Evolutionary conservation across 1,140 invertebrate genomes (phyloP).

Genomic region (Brachionus rubens): DNA sequence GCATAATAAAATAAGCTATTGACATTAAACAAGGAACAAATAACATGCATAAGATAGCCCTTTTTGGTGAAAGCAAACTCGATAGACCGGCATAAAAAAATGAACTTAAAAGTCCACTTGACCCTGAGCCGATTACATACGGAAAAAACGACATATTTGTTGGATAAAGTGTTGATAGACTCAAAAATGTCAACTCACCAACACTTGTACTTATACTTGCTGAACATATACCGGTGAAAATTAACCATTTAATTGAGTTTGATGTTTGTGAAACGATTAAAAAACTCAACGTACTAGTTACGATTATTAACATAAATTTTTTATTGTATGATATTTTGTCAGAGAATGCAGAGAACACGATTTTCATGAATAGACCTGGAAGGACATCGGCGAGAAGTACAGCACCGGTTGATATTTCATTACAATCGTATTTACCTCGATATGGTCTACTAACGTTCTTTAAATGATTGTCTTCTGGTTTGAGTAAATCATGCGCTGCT

Average conservation of each 20-base stretch:
- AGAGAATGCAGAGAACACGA: slow-evolving; percentile 70
- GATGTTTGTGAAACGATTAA: slow-evolving; percentile 46
- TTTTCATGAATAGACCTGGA: slow-evolving; percentile 72
- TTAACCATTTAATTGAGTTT: slow-evolving; percentile 22
- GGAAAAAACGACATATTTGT: slow-evolving; percentile 72
- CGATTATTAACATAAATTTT: slow-evolving; percentile 37
- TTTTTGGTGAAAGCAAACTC: slow-evolving; percentile 63
- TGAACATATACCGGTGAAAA: slow-evolving; percentile 69
- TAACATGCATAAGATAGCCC: slow-evolving; percentile 72
- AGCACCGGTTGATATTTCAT: slow-evolving; percentile 71
- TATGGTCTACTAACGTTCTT: neutral
- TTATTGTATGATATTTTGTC: slow-evolving; percentile 53
- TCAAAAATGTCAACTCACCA: slow-evolving; percentile 75
- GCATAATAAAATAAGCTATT: slow-evolving; percentile 58
- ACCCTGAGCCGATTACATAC: slow-evolving; percentile 78
- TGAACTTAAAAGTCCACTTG: slow-evolving; percentile 75
- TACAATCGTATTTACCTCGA: slow-evolving; percentile 63
- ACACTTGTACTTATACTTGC: slow-evolving; percentile 74
- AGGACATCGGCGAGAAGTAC: slow-evolving; percentile 78
- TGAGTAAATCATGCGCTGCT: slow-evolving; percentile 76
- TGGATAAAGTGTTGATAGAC: slow-evolving; percentile 66
- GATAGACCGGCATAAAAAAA: slow-evolving; percentile 71
- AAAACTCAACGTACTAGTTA: slow-evolving; percentile 42
- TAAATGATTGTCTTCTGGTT: slow-evolving; percentile 51
- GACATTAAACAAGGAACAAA: slow-evolving; percentile 70